A percentile compares a stretch with the other conserved stretches of the same genome.
These are phyloP conservation scores for Cyclophora punctaria DNA, from an alignment of 2,888 invertebrate species.

Conservation along the genomic window DNA sequence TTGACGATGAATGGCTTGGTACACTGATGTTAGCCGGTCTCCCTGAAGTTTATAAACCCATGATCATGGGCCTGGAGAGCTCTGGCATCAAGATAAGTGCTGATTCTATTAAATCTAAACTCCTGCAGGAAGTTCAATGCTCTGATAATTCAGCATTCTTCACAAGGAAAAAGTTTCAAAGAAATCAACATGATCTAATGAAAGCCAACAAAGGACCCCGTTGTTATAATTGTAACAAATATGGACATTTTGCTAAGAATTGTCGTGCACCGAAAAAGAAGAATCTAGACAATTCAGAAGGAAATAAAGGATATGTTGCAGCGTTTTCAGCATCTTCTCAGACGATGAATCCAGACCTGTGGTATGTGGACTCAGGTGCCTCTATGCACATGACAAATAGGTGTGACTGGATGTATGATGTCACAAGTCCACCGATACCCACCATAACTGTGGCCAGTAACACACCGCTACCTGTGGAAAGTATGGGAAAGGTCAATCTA, in stretches of 20 bases:
- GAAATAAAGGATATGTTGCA: background rate
- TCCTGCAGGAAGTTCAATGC: background rate
- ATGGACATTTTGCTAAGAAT: conserved; percentile 5
- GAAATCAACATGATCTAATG: background rate
- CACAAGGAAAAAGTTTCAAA: background rate
- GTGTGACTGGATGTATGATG: no score
- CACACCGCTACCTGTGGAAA: no score
- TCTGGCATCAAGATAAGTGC: background rate
- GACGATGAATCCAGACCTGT: no score
- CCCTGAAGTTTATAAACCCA: conserved; percentile 1
- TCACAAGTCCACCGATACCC: no score
- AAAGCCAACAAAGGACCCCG: background rate
- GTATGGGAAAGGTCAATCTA: no score
- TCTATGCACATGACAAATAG: no score
- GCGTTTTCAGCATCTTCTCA: no score
- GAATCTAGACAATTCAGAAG: background rate
- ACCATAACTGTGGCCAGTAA: no score
- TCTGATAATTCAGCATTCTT: background rate
- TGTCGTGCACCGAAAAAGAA: conserved; percentile 3
- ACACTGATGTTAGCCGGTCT: background rate
- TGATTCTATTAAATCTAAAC: conserved; percentile 1
- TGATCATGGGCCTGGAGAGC: conserved; percentile 3
- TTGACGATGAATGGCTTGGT: background rate
- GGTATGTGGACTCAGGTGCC: no score
- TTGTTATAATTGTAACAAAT: conserved; percentile 7